These are phyloP conservation scores for Eueides isabella DNA, from an alignment of 1,140 invertebrate genomes.

Conservation along the genomic window DNA sequence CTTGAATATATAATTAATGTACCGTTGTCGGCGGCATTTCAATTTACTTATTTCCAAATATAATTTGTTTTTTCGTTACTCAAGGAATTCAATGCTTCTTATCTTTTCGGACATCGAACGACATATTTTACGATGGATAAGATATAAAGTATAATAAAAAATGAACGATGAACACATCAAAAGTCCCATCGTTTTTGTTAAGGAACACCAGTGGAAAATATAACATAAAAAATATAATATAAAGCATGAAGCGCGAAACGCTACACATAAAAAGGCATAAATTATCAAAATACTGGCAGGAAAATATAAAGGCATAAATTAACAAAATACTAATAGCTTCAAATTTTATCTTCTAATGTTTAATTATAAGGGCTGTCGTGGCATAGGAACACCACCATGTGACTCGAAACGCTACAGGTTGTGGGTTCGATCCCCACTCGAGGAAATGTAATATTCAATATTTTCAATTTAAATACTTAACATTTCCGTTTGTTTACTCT, in stretches of 20 bases:
- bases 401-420: no score
- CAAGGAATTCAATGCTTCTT: conserved; percentile 5
- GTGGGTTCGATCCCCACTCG: no score
- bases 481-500: no score
- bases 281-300: not conserved
- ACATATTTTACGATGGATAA: conserved; percentile 1
- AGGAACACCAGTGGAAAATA: not conserved
- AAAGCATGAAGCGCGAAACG: not conserved
- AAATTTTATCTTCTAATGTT: no score
- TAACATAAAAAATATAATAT: not conserved
- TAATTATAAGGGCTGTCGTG: no score
- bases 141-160: not conserved
- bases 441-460: no score
- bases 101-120: not conserved
- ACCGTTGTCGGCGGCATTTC: no score
- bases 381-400: no score
- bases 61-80: not conserved
- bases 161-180: not conserved
- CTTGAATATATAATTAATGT: no score
- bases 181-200: not conserved
- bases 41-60: not conserved
- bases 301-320: no score
- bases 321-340: no score
- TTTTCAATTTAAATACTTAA: no score
- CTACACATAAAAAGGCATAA: not conserved